Evolutionary conservation across 2,888 invertebrate genomes (phyloP).

Genomic region (Teleiodes luculella): DNA sequence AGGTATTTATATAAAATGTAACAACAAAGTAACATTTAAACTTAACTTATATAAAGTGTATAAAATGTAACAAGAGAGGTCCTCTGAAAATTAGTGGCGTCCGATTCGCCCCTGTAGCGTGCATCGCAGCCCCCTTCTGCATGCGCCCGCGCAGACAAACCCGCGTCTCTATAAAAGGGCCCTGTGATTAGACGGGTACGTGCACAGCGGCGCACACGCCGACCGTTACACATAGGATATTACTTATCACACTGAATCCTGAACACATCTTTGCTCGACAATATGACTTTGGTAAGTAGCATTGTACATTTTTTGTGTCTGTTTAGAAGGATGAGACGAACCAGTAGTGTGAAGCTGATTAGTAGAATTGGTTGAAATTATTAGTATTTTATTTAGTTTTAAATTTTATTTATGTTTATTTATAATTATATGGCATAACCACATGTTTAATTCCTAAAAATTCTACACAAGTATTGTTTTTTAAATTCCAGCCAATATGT

Average conservation of each 20-base stretch:
- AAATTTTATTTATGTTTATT: too few species aligned
- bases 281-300: conserved; percentile 57
- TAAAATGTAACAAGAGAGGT: too few species aligned
- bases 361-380: too few species aligned
- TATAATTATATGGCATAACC: too few species aligned
- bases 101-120: conserved; percentile 56
- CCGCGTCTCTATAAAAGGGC: conserved; percentile 76
- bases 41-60: too few species aligned
- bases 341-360: too few species aligned
- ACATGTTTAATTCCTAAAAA: too few species aligned
- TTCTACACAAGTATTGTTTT: too few species aligned
- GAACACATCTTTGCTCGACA: conserved; percentile 29
- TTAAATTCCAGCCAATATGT: too few species aligned
- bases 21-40: too few species aligned
- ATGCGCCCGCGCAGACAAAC: conserved; percentile 71
- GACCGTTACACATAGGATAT: conserved; percentile 60
- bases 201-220: conserved; percentile 67
- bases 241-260: conserved; percentile 30
- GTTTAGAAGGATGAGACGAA: background rate
- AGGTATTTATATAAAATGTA: too few species aligned
- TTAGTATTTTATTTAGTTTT: too few species aligned
- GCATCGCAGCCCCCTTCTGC: conserved; percentile 65
- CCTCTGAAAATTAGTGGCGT: background rate
- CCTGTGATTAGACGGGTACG: conserved; percentile 69
- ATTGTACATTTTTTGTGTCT: background rate